A percentile compares a stretch with the other conserved stretches of the same genome.
phyloP scores from a whole-genome alignment of 1,140 invertebrate genomes.

The Hypsibius dujardini region DNA sequence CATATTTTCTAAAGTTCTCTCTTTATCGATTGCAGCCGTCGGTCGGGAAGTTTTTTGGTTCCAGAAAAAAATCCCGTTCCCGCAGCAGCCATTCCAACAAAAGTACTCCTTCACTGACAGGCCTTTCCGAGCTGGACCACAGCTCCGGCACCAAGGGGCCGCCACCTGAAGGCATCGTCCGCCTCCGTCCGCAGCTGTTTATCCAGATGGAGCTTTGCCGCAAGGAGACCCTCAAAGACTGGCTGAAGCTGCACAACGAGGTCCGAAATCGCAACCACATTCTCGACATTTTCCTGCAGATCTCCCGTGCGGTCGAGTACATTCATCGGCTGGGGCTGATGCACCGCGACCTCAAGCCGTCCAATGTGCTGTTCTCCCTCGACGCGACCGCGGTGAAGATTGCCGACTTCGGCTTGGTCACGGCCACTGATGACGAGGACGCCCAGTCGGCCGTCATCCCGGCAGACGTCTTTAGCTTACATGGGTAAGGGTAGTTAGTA shows the following conservation, averaged over 20 bases:
- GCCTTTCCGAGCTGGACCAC: constrained; percentile 26
- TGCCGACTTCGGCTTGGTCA: constrained; percentile 88
- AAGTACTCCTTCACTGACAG: constrained; percentile 21
- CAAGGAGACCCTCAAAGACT: constrained; percentile 70
- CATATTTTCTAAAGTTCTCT: neutral
- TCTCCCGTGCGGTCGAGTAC: constrained; percentile 80
- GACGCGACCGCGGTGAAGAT: constrained; percentile 70
- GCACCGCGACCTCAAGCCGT: constrained; percentile 86
- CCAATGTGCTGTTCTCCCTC: constrained; percentile 82
- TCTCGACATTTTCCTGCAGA: constrained; percentile 69
- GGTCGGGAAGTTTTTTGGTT: neutral
- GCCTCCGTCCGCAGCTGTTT: constrained; percentile 55
- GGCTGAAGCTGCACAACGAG: constrained; percentile 42
- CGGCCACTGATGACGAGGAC: constrained; percentile 50
- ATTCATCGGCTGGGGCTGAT: constrained; percentile 76
- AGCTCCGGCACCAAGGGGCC: neutral
- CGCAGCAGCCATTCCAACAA: neutral
- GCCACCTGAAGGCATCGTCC: constrained; percentile 22
- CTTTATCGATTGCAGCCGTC: neutral
- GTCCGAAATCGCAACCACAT: constrained; percentile 35
- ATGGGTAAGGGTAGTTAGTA: too few species aligned
- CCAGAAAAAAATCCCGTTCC: neutral
- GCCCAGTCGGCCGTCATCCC: too few species aligned
- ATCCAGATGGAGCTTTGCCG: constrained; percentile 94
- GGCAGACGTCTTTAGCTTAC: too few species aligned